phyloP scores from a whole-genome alignment of 2,888 invertebrate genomes.

The Cephus rjabovi region DNA sequence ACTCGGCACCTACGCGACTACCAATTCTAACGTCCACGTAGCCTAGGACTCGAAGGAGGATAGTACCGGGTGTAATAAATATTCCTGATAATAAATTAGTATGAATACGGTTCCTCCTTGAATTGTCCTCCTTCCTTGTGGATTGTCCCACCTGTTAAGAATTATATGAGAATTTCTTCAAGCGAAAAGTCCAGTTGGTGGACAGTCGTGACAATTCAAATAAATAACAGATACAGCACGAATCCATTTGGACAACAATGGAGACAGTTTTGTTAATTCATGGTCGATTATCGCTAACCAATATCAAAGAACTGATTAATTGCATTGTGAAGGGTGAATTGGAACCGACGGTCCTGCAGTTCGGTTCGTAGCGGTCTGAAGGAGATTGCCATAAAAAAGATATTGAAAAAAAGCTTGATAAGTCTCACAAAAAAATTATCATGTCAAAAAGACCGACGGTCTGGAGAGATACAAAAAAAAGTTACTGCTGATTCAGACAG shows the following conservation, averaged over 20 bases:
- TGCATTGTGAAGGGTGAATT: neutral
- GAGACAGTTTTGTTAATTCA: neutral
- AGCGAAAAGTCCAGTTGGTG: neutral
- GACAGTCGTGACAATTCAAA: neutral
- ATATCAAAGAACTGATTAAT: neutral
- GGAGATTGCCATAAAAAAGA: neutral
- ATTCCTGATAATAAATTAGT: neutral
- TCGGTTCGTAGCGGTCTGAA: neutral
- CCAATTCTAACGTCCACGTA: neutral
- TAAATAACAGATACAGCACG: neutral
- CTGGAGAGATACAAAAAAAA: neutral
- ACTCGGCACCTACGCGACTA: neutral
- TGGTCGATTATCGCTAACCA: neutral
- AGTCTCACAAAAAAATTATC: neutral
- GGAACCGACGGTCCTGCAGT: neutral
- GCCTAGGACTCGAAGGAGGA: neutral
- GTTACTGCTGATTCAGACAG: neutral
- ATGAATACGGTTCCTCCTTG: neutral
- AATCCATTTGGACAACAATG: neutral
- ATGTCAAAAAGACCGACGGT: neutral
- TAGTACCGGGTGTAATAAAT: neutral
- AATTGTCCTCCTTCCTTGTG: neutral
- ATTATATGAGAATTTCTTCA: neutral
- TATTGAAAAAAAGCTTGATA: neutral
- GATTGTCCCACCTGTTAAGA: neutral